These are phyloP conservation scores for Dolichopus griseipennis DNA, from an alignment of 2,888 invertebrate species.

Conservation along the genomic window DNA sequence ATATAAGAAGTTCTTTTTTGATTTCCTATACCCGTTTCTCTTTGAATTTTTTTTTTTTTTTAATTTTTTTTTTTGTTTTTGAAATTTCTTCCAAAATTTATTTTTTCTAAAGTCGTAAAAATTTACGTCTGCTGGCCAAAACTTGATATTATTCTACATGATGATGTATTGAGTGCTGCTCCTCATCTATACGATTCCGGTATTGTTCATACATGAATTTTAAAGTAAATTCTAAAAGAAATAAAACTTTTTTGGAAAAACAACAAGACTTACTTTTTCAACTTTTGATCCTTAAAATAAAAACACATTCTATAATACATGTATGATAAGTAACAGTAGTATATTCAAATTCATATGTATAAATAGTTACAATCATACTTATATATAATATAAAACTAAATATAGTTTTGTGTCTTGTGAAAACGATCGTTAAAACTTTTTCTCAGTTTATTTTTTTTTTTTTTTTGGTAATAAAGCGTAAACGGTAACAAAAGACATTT, in stretches of 20 bases:
- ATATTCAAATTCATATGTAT: too few relatives aligned
- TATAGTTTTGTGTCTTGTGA: background rate
- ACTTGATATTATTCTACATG: background rate
- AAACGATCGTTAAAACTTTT: background rate
- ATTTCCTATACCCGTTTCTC: too few relatives aligned
- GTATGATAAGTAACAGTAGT: too few relatives aligned
- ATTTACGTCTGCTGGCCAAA: slow-evolving; percentile 1
- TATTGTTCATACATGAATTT: too few relatives aligned
- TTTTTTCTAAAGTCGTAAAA: background rate
- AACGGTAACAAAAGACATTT: background rate
- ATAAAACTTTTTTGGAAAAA: background rate
- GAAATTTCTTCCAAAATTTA: background rate
- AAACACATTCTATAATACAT: too few relatives aligned
- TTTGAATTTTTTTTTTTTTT: background rate
- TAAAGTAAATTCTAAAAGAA: background rate
- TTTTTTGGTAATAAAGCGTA: background rate
- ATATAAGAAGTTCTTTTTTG: too few relatives aligned
- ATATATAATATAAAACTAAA: too few relatives aligned
- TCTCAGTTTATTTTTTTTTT: too few relatives aligned
- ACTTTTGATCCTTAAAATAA: background rate
- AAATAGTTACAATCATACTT: too few relatives aligned
- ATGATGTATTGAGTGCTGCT: too few relatives aligned
- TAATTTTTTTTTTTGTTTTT: background rate
- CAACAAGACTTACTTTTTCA: background rate
- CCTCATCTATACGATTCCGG: too few relatives aligned